A percentile compares a stretch with the other conserved stretches of the same genome.
Evolutionary conservation across 2,113 vertebrate genomes (phyloP).

Genomic region (Ammodytes dubius): DNA sequence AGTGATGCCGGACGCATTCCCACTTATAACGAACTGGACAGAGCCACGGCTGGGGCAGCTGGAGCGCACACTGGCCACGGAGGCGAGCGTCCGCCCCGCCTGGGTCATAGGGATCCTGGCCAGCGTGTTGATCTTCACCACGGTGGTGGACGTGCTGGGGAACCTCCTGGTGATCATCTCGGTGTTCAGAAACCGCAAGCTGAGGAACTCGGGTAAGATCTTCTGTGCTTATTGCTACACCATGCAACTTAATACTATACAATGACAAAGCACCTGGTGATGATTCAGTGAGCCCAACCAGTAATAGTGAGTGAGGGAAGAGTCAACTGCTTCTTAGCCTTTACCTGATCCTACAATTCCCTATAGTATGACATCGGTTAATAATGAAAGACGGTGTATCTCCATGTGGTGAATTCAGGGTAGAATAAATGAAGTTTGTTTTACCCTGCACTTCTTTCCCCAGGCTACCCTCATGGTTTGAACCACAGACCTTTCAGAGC

Average conservation of each 20-base stretch:
- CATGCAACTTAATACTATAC: neutral
- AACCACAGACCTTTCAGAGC: constrained; percentile 14
- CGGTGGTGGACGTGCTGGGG: constrained; percentile 90
- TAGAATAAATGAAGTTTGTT: neutral
- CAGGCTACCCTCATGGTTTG: neutral
- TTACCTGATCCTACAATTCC: neutral
- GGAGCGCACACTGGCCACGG: constrained; percentile 64
- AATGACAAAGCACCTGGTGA: neutral
- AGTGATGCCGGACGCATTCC: constrained; percentile 87
- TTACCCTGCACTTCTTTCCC: neutral
- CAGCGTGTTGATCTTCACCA: constrained; percentile 91
- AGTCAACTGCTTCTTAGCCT: neutral
- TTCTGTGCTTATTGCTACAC: too few species aligned
- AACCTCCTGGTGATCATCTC: constrained; percentile 91
- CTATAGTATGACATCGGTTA: neutral
- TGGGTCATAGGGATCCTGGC: constrained; percentile 89
- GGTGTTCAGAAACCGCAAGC: constrained; percentile 91
- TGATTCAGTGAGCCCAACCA: neutral
- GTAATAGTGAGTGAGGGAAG: neutral
- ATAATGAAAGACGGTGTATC: neutral
- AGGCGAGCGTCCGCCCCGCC: constrained; percentile 78
- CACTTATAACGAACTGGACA: constrained; percentile 85
- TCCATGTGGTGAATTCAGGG: neutral
- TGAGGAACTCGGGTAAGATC: constrained; percentile 90
- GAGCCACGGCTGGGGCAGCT: constrained; percentile 77